A percentile compares a stretch with the other conserved stretches of the same genome.
These are phyloP conservation scores for Embiotoca jacksoni DNA, from an alignment of 2,113 vertebrate species.

Conservation along the genomic window DNA sequence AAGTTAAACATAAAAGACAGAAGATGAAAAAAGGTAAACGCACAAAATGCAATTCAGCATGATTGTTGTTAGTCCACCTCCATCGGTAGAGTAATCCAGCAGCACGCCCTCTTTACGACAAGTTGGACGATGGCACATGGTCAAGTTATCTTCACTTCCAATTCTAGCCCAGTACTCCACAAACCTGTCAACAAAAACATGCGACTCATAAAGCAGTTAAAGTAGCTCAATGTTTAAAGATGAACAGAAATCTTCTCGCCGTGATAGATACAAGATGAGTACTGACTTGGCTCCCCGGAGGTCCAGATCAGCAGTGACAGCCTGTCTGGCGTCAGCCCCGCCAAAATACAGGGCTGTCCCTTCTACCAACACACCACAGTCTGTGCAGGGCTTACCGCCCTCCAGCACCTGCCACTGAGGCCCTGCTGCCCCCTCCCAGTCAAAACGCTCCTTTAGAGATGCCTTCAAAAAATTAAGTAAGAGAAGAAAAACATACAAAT, in stretches of 20 bases:
- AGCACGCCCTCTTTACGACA: slow-evolving; percentile 97
- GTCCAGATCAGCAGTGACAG: slow-evolving; percentile 94
- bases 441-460: slow-evolving; percentile 97
- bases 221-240: neutral
- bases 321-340: slow-evolving; percentile 92
- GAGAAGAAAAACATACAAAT: neutral
- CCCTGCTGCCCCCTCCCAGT: slow-evolving; percentile 92
- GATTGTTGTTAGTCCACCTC: slow-evolving; percentile 82
- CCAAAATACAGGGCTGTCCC: slow-evolving; percentile 94
- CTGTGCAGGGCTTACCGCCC: slow-evolving; percentile 92
- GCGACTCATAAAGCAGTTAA: neutral
- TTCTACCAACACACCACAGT: slow-evolving; percentile 95
- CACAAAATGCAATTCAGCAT: neutral
- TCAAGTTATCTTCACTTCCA: slow-evolving; percentile 97
- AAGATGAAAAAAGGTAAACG: neutral
- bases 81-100: slow-evolving; percentile 94
- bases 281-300: slow-evolving; percentile 96
- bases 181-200: slow-evolving; percentile 85
- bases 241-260: neutral
- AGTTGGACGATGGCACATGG: slow-evolving; percentile 93
- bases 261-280: neutral
- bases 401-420: slow-evolving; percentile 95
- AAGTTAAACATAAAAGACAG: neutral
- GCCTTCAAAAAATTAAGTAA: slow-evolving; percentile 79
- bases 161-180: slow-evolving; percentile 98